These are phyloP conservation scores for Zoanthus solanderi DNA, from an alignment of 92 coral and sea anemone species.

Conservation along the genomic window DNA sequence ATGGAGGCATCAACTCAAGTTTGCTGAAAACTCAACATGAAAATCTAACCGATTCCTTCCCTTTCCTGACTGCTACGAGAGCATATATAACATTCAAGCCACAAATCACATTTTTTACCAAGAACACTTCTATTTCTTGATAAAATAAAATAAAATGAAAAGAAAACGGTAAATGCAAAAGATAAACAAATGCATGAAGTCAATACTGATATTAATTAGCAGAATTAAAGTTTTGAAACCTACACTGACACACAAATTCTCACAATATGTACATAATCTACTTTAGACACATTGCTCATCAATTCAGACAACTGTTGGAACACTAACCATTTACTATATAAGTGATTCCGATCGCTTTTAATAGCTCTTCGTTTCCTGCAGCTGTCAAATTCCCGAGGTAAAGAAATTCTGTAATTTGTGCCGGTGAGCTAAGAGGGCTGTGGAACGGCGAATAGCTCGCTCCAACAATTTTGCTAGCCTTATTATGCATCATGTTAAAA, in stretches of 20 bases:
- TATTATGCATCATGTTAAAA: constrained; percentile 18
- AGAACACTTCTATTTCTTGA: neutral
- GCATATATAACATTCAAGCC: neutral
- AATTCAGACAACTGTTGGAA: neutral
- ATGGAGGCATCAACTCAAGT: neutral
- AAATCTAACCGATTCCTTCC: neutral
- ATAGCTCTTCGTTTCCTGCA: constrained; percentile 76
- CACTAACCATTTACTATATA: constrained; percentile 80
- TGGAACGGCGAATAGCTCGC: constrained; percentile 20
- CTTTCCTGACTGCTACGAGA: neutral
- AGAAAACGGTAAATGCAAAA: too few relatives aligned
- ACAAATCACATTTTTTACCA: neutral
- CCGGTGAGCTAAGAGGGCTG: constrained; percentile 74
- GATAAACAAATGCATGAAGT: too few relatives aligned
- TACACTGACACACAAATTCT: too few relatives aligned
- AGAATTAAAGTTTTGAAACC: too few relatives aligned
- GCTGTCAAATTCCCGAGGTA: constrained; percentile 82
- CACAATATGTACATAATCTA: too few relatives aligned
- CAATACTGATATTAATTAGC: too few relatives aligned
- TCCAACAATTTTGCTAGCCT: constrained; percentile 42
- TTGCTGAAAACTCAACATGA: neutral
- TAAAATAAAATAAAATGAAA: neutral
- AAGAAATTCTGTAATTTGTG: constrained; percentile 83
- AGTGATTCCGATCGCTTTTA: constrained; percentile 76
- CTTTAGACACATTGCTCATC: too few relatives aligned